Percentiles rank a stretch among this genome's conserved stretches.
phyloP scores from a whole-genome alignment of 2,797 vertebrate genomes.

The Tokudaia muenninki region DNA sequence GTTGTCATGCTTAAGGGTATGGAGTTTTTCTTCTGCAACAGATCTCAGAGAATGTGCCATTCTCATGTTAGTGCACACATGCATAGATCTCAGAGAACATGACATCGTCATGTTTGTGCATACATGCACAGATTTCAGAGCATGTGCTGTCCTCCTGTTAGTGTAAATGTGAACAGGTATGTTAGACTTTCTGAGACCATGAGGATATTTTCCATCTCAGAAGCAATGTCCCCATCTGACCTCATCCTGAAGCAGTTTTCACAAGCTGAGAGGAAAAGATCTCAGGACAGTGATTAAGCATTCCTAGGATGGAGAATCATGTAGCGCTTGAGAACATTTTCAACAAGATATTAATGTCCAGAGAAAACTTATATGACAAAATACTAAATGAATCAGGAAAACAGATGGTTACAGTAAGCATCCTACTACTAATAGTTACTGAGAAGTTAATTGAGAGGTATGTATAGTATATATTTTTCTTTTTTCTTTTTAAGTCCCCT shows the following conservation, averaged over 20 bases:
- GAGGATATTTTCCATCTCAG: constrained; percentile 1
- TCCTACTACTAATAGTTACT: neutral
- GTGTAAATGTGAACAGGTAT: neutral
- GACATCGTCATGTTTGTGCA: neutral
- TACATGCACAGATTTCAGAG: neutral
- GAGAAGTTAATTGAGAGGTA: neutral
- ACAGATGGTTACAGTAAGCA: neutral
- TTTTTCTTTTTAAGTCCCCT: neutral
- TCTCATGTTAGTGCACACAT: neutral
- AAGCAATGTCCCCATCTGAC: neutral
- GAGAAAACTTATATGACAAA: neutral
- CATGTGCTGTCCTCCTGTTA: neutral
- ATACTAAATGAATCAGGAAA: constrained; percentile 13
- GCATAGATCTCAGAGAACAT: neutral
- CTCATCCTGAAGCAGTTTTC: constrained; percentile 7
- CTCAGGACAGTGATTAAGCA: neutral
- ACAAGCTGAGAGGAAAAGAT: constrained; percentile 14
- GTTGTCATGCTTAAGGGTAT: neutral
- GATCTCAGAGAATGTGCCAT: neutral
- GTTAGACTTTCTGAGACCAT: neutral
- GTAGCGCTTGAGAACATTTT: neutral
- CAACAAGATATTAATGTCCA: neutral
- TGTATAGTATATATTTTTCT: neutral
- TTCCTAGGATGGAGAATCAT: neutral
- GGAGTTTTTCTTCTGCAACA: neutral